These are phyloP conservation scores for Isaurus tuberculatus DNA, from an alignment of 92 coral and sea anemone genomes.

Conservation along the genomic window DNA sequence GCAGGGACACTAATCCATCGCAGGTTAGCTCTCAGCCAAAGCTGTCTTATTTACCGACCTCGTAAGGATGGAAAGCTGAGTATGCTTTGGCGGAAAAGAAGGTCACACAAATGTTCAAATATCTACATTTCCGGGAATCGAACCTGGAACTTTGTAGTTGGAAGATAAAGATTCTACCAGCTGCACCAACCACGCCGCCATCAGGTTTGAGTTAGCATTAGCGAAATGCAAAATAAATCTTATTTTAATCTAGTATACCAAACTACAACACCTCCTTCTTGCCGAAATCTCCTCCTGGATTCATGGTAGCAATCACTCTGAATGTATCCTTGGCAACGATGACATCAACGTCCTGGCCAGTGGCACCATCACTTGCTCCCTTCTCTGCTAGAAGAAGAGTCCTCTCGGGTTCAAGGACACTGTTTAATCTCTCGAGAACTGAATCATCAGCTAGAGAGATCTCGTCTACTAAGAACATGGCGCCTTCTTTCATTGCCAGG, in stretches of 20 bases:
- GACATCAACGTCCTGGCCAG: slow-evolving; percentile 73
- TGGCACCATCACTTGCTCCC: slow-evolving; percentile 67
- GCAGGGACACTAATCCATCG: no score
- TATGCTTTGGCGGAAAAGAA: no score
- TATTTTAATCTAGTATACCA: background rate
- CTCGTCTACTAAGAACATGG: slow-evolving; percentile 93
- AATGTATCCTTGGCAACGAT: slow-evolving; percentile 79
- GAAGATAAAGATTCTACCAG: no score
- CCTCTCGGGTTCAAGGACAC: slow-evolving; percentile 95
- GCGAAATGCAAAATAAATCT: no score
- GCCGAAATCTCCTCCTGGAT: slow-evolving; percentile 99
- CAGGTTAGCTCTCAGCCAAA: no score
- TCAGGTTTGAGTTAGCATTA: no score
- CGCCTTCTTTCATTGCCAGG: slow-evolving; percentile 89
- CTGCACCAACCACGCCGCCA: no score
- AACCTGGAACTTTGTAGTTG: no score
- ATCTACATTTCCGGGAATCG: no score
- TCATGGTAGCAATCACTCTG: slow-evolving; percentile 93
- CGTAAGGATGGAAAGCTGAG: no score
- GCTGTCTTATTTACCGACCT: no score
- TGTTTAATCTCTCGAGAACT: slow-evolving; percentile 95
- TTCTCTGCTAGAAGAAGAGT: slow-evolving; percentile 97
- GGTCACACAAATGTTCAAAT: no score
- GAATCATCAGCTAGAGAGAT: slow-evolving; percentile 98
- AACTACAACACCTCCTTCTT: slow-evolving; percentile 86